Evolutionary conservation across 1,140 invertebrate genomes (phyloP), one percentile per base, ranked within the genome.

Genomic region (Cephus cinctus): DNA sequence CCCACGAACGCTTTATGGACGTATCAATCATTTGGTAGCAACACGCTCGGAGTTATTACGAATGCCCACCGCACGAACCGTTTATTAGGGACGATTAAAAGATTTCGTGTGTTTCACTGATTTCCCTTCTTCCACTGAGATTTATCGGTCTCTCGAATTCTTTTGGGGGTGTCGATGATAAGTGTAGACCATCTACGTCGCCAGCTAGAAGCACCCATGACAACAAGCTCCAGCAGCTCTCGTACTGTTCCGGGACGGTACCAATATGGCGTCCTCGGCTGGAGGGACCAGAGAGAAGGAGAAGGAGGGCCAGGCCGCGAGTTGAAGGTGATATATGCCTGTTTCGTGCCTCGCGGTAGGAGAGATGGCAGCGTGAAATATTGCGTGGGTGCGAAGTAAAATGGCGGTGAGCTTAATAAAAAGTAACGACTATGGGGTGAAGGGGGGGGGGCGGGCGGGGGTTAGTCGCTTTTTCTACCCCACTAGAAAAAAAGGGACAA

Each of bases 11-110:
- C 61, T 73, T 75, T 75, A 75, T 74, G 73, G 74, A 76, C 73
- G 75, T 75, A 76, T 75, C 71, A 75, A 75, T 76, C 74, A 75
- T 73, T 69, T 69, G 66, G 71, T 75, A 73, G 72, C 69, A 41
- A 42, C 44, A 39, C 38, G 27, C 31, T 43, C 43, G 49, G 12
- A 54, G 57, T 61, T 59, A 42, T 59, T 61, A 57, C 53, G 45
- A 50, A 56, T 61, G 54, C 59, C 6, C n/a, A n/a, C n/a, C n/a
- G n/a, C n/a, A n/a, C n/a, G n/a, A 69, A 59, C 62, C 73, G 74
- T 60, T 76, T 73, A 76, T 76, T 76, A 75, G 65, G 60, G 54
- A 65, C 68, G 74, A 76, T 75, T 73, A 73, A 75, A 74, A 74
- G 68, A 76, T 76, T 76, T 31, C 43, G 41, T 57, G 50, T 51